Evolutionary conservation across 2,797 vertebrate genomes (phyloP), one percentile per base, ranked within the genome.

Genomic region (Toxotes lorentzi): DNA sequence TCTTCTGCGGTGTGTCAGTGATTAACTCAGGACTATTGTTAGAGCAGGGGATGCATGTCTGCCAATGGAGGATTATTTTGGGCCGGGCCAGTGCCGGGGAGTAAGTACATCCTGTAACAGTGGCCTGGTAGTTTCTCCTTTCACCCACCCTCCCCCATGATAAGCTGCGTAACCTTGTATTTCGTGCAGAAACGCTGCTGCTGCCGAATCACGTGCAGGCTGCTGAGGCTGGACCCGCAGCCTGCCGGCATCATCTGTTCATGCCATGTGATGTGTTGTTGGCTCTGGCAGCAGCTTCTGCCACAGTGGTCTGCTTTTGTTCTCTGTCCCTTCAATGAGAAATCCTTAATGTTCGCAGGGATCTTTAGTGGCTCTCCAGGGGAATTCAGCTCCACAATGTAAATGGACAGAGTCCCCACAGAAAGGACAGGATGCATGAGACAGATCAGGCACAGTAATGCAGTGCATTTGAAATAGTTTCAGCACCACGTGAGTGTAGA

Each of bases 51-150:
- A 27, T 65, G 24, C 53, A 17, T 78, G 65, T 57, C 68, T 78
- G 53, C 73, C 81, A 86, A 43, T 64, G 59, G 38, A 19, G 85
- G 82, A 87, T 92, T 91, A 86, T 83, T 85, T 82, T 68, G 70
- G 73, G 53, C 17, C 51, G 24, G 76, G 43, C 54, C 76, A 21
- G 53, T 38, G 24, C 70, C 41, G 16, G 40, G 56, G 43, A 74
- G n/a, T 88, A 84, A 88, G 62, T 78, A 83, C 88, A 91, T 91
- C 90, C 89, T 86, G 92, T 92, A 40, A 90, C 89, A 91, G 87
- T 88, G 85, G 81, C 91, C 86, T 80, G 85, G 21, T 85, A 78
- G 73, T 79, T 69, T 45, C 24, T 60, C 21, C 66, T 78, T 58
- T 85, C 82, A 62, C 79, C 45, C 51, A 5, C 69, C 62, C 78